Evolutionary conservation across 1,140 invertebrate species (phyloP).

Genomic region (Metopolophium dirhodum): DNA sequence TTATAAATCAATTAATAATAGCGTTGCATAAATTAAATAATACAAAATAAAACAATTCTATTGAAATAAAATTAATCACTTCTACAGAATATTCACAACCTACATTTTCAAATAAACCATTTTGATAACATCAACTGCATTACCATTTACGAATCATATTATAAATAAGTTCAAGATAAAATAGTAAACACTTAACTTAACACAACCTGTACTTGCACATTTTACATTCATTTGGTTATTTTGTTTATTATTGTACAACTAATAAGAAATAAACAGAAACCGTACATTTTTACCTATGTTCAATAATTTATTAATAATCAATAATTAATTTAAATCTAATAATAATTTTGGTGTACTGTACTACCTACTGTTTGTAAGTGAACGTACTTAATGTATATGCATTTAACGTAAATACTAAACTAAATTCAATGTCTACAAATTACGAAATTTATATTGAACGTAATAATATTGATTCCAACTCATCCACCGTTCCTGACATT

Average conservation of each 20-base stretch:
- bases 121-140: background rate
- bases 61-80: conserved; percentile 5
- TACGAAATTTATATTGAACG: background rate
- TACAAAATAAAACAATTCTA: background rate
- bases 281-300: background rate
- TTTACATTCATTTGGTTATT: background rate
- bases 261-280: background rate
- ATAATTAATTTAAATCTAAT: background rate
- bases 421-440: background rate
- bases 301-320: background rate
- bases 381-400: background rate
- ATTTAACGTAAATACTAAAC: background rate
- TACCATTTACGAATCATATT: background rate
- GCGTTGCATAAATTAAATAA: background rate
- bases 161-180: background rate
- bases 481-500: background rate
- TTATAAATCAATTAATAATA: background rate
- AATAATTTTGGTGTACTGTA: background rate
- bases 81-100: background rate
- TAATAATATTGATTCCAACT: background rate
- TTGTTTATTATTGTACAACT: background rate
- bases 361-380: background rate
- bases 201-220: background rate
- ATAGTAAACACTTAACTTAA: background rate
- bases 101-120: background rate